Percentiles rank a stretch among this genome's conserved stretches.
Conservation (phyloP, 2,888 invertebrate genomes). For the Hymenopus coronatus region DNA sequence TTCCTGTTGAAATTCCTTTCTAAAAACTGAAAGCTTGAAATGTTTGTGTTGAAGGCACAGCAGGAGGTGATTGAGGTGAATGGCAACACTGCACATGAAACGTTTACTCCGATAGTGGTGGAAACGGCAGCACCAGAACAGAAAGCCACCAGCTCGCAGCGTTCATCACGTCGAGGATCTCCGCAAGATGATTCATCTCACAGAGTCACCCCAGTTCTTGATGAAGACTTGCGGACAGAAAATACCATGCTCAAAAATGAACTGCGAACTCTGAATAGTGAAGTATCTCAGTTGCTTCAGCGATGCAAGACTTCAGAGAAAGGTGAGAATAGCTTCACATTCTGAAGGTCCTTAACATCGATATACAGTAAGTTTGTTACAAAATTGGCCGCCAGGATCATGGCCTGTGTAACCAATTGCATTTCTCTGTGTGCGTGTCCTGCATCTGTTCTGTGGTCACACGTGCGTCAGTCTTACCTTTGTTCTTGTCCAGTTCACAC, state of each 20-base stretch:
- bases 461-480: too few relatives aligned
- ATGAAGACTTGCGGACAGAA: conserved; percentile 33
- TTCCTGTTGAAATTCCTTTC: too few relatives aligned
- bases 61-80: not conserved
- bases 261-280: conserved; percentile 52
- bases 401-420: too few relatives aligned
- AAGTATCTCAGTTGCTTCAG: conserved; percentile 49
- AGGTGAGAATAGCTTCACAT: conserved; percentile 41
- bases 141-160: not conserved
- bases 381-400: too few relatives aligned
- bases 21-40: too few relatives aligned
- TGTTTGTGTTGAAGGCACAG: not conserved
- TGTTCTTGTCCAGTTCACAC: too few relatives aligned
- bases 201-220: not conserved
- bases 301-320: conserved; percentile 50
- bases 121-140: not conserved
- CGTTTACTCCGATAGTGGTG: not conserved
- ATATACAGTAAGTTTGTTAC: too few relatives aligned
- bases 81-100: not conserved
- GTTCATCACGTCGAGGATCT: conserved; percentile 13
- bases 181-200: not conserved
- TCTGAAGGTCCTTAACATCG: too few relatives aligned
- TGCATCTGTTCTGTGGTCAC: too few relatives aligned
- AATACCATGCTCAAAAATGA: conserved; percentile 49
- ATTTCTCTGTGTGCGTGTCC: too few relatives aligned